Evolutionary conservation across 2,797 vertebrate species (phyloP).

Genomic region (Oryzias dopingdopingensis): DNA sequence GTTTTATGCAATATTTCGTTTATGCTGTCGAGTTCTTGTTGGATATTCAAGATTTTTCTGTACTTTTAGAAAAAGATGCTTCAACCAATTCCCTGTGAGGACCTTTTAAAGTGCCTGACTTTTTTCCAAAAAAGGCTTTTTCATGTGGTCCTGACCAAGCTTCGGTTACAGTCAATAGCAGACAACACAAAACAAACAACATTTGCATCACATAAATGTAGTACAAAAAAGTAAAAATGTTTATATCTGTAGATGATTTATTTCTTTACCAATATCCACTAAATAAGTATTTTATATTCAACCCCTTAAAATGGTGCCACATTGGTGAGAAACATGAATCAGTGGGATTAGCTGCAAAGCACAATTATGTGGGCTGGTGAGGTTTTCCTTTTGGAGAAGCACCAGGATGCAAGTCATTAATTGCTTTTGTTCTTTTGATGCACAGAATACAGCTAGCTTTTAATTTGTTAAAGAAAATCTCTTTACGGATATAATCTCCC

Average conservation of each 20-base stretch:
- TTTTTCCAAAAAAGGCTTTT: not conserved
- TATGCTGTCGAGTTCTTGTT: too few relatives aligned
- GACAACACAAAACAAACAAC: not conserved
- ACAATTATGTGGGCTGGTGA: not conserved
- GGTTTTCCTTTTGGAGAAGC: not conserved
- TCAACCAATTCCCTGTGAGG: not conserved
- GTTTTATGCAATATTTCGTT: too few relatives aligned
- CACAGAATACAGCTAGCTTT: too few relatives aligned
- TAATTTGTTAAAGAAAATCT: not conserved
- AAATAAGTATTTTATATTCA: too few relatives aligned
- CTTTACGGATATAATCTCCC: not conserved
- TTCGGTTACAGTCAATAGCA: constrained; percentile 6
- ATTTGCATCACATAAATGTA: not conserved
- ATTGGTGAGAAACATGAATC: too few relatives aligned
- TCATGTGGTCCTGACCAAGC: constrained; percentile 1
- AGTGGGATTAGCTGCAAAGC: not conserved
- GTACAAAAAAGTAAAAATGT: not conserved
- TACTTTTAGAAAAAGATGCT: not conserved
- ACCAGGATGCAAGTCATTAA: not conserved
- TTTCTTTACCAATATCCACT: not conserved
- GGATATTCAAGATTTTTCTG: too few relatives aligned
- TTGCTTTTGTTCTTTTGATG: not conserved
- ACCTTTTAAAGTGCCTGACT: not conserved
- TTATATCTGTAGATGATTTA: not conserved
- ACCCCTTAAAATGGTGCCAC: too few relatives aligned